Conservation (phyloP, 2,797 vertebrate genomes). For the Melanotaenia parkinsoni region DNA sequence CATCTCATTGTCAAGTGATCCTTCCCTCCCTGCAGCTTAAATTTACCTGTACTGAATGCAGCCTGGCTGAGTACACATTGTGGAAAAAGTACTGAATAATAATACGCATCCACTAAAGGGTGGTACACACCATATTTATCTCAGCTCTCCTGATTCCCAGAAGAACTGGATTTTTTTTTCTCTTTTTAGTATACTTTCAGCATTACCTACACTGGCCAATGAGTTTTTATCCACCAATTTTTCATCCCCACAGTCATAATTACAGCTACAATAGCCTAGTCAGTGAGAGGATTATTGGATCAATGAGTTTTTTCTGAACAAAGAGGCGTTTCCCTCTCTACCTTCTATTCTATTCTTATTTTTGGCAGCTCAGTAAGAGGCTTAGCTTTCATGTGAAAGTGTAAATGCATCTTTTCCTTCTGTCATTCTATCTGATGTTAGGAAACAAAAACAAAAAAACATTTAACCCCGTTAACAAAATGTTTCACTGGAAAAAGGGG, state of each 20-base stretch:
- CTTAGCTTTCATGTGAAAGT: not conserved
- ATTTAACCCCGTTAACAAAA: not conserved
- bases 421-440: not conserved
- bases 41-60: slow-evolving; percentile 10
- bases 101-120: slow-evolving; percentile 22
- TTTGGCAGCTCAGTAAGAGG: not conserved
- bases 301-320: not conserved
- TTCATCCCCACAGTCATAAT: slow-evolving; percentile 8
- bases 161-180: slow-evolving; percentile 3
- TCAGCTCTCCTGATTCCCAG: not conserved
- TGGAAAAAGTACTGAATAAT: slow-evolving; percentile 16
- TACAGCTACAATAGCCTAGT: not conserved
- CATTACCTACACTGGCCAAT: not conserved
- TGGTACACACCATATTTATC: not conserved
- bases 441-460: slow-evolving; percentile 8
- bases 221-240: slow-evolving; percentile 11
- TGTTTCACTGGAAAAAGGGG: not conserved
- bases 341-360: not conserved
- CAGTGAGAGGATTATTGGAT: slow-evolving; percentile 13
- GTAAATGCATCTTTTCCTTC: not conserved
- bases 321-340: not conserved
- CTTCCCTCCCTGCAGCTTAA: slow-evolving; percentile 21
- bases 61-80: slow-evolving; percentile 32
- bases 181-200: not conserved
- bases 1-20: slow-evolving; percentile 36